Evolutionary conservation across 2,113 vertebrate species (phyloP).

Genomic region (rabbit (Oryctolagus cuniculus)): mOryCun1.1 NC_091432.1:111775001-111775500

Average conservation of each 20-base stretch:
- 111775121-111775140: not conserved
- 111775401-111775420: slow-evolving; percentile 47
- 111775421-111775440: slow-evolving; percentile 74
- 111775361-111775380: not conserved
- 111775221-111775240: not conserved
- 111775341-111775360: not conserved
- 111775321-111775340: not conserved
- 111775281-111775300: not conserved
- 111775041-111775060: not conserved
- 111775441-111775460: not conserved
- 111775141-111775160: slow-evolving; percentile 29
- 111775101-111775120: slow-evolving; percentile 24
- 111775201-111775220: not conserved
- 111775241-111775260: not conserved
- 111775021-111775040: slow-evolving; percentile 24
- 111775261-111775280: not conserved
- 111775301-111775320: not conserved
- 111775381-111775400: not conserved
- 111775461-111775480: slow-evolving; percentile 50
- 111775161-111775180: not conserved
- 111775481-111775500: not conserved
- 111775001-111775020: slow-evolving; percentile 44
- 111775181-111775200: not conserved
- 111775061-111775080: slow-evolving; percentile 1
- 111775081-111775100: not conserved